Base-by-base conservation (phyloP, 2,113 vertebrate species). In the Bufo bufo region DNA sequence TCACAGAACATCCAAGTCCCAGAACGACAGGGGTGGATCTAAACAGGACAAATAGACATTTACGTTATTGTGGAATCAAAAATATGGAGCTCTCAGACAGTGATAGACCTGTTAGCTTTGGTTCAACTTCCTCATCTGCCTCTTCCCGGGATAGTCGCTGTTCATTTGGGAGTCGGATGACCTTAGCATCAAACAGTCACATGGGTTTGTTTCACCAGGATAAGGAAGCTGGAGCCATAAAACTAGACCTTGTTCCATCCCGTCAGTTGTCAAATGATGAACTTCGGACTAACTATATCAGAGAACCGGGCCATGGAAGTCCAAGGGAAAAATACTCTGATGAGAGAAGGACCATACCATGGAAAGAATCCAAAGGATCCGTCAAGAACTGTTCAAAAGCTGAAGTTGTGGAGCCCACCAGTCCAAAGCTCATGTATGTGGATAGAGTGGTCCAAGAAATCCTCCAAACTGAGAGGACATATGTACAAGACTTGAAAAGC, bases 381-480 rank as follows among this genome's bases (percentile, higher is more conserved):
- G 84, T 93, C 91, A 87, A 95, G 94, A 92, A 91, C 91, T 77
- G 91, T 93, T 87, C 91, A 0, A 87, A 90, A 82, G 92, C 93
- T 19, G 49, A 92, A 0, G 58, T 90, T 4, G 86, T 92, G 6
- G 95, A 95, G 59, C 85, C 92, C 6, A 92, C 92, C 0, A 95
- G 96, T 90, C 97, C 97, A 9, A 97, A 96, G 91, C 96, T 99
- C 45, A 94, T 96, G 49, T 99, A 99, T 0, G 98, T 99, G 90
- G 98, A 99, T 90, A 92, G 97, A 92, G 98, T 99, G 0, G 98
- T 99, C 82, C 97, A 99, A 93, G 98, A 99, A 94, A 98, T 99
- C 78, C 93, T 99, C 90, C 97, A 99, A 91, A 99, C 98, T 0
- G 98, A 99, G 91, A 96, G 95, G 92, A 99, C 97, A 49, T 99